Evolutionary conservation across 2,113 vertebrate species (phyloP).

Genomic region (Dunckerocampus dactyliophorus): DNA sequence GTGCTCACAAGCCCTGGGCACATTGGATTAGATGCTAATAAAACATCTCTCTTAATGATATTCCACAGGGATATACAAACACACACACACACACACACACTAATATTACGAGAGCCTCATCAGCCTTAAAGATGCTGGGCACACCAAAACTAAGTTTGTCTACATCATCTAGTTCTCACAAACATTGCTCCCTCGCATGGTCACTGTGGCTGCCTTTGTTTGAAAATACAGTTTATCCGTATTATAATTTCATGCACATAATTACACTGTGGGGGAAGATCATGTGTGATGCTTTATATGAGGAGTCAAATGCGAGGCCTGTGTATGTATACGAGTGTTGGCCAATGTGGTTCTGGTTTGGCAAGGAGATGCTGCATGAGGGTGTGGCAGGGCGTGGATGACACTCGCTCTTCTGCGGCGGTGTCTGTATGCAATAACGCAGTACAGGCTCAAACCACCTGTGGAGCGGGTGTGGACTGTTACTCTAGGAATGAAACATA

Average conservation of each 20-base stretch:
- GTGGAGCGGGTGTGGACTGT: conserved; percentile 59
- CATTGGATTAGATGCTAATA: conserved; percentile 67
- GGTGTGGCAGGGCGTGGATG: conserved; percentile 51
- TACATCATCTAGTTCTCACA: conserved; percentile 49
- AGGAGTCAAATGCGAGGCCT: conserved; percentile 49
- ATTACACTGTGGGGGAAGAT: conserved; percentile 61
- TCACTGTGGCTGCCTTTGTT: conserved; percentile 51
- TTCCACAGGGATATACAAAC: conserved; percentile 51
- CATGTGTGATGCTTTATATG: conserved; percentile 54
- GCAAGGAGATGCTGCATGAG: conserved; percentile 42
- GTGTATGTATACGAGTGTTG: conserved; percentile 43
- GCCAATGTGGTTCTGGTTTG: conserved; percentile 51
- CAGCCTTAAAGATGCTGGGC: conserved; percentile 48
- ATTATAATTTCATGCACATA: conserved; percentile 58
- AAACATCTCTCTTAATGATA: conserved; percentile 67
- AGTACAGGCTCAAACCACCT: conserved; percentile 48
- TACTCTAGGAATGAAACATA: conserved; percentile 50
- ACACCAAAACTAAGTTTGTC: conserved; percentile 54
- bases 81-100: neutral
- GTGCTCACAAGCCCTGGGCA: conserved; percentile 66
- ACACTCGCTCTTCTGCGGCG: conserved; percentile 20
- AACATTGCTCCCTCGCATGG: conserved; percentile 24
- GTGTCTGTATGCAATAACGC: neutral
- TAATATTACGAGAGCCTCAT: conserved; percentile 6
- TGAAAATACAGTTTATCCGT: conserved; percentile 40